Conservation (phyloP, 2,113 vertebrate genomes). For the Cervus canadensis region DNA sequence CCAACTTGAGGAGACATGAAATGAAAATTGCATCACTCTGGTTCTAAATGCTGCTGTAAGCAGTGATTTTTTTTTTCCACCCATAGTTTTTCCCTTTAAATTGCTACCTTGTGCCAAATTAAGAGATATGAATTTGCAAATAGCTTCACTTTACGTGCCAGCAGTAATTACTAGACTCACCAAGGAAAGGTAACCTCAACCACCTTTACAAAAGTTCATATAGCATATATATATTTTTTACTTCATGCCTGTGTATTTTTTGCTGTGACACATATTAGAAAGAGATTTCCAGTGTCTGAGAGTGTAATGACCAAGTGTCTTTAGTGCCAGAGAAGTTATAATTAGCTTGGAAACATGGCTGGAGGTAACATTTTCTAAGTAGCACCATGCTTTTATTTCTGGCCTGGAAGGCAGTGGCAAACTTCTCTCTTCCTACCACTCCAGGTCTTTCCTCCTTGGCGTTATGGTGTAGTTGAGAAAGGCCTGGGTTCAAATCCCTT, state of each 20-base stretch:
- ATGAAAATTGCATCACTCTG: constrained; percentile 69
- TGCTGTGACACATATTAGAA: neutral
- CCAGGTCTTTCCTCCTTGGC: neutral
- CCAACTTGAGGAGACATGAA: constrained; percentile 70
- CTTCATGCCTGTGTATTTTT: neutral
- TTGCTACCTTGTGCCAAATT: constrained; percentile 58
- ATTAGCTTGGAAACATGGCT: constrained; percentile 19
- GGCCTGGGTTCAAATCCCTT: neutral
- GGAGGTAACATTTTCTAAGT: constrained; percentile 33
- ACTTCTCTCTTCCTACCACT: neutral
- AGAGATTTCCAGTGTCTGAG: neutral
- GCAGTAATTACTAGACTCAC: constrained; percentile 46
- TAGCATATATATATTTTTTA: constrained; percentile 20
- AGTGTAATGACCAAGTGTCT: neutral
- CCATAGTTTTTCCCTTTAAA: constrained; percentile 63
- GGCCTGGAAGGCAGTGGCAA: neutral
- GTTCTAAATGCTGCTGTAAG: constrained; percentile 60
- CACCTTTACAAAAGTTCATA: constrained; percentile 32
- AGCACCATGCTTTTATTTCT: constrained; percentile 12
- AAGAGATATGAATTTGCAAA: constrained; percentile 62
- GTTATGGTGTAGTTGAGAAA: neutral
- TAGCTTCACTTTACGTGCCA: constrained; percentile 48
- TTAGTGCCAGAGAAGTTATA: neutral
- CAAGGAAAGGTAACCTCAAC: constrained; percentile 58
- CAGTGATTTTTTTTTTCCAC: constrained; percentile 49